Conservation (phyloP, 1,140 invertebrate genomes). For the Cydia fagiglandana region DNA sequence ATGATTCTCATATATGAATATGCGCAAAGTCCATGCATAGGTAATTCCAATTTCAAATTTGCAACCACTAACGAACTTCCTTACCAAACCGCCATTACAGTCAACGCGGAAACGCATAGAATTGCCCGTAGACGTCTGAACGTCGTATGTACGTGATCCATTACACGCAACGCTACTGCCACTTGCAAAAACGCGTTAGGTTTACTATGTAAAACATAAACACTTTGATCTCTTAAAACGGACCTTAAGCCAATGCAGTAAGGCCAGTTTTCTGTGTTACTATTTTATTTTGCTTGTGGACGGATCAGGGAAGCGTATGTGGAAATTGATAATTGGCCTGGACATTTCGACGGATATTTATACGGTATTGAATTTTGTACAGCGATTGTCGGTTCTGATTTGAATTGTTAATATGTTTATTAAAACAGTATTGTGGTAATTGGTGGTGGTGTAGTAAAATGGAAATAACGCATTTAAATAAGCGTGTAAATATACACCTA, state of each 20-base stretch:
- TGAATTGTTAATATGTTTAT: background rate
- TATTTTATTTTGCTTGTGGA: background rate
- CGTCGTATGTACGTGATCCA: slow-evolving; percentile 5
- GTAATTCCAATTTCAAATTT: slow-evolving; percentile 13
- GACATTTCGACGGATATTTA: background rate
- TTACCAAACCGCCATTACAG: background rate
- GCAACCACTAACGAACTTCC: slow-evolving; percentile 9
- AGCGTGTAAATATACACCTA: background rate
- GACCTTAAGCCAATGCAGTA: background rate
- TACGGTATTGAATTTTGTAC: background rate
- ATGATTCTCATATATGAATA: background rate
- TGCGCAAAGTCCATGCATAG: background rate
- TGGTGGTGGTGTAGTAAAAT: background rate
- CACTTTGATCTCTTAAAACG: background rate
- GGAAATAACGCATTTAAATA: background rate
- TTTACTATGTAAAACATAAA: background rate
- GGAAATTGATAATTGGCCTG: slow-evolving; percentile 7
- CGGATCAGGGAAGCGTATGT: slow-evolving; percentile 5
- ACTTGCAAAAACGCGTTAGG: background rate
- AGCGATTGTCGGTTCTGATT: slow-evolving; percentile 4
- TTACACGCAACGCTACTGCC: slow-evolving; percentile 12
- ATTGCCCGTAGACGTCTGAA: slow-evolving; percentile 5
- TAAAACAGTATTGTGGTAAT: background rate
- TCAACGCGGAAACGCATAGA: slow-evolving; percentile 1
- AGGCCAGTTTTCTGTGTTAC: background rate